Conservation (phyloP, 2,113 vertebrate genomes). For the Cheirogaleus medius region DNA sequence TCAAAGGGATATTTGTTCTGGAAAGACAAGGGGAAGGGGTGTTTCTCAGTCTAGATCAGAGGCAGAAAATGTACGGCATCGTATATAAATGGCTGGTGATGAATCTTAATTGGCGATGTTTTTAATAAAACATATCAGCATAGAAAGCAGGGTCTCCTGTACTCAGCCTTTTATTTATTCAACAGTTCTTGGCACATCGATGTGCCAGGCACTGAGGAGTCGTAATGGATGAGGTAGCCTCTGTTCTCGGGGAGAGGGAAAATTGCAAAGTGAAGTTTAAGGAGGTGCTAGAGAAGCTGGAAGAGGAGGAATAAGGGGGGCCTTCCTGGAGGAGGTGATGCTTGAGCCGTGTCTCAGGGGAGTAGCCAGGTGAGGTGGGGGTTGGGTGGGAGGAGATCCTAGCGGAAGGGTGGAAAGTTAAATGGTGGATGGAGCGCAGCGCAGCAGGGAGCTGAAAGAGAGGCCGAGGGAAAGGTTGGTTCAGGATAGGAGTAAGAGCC, state of each 20-base stretch:
- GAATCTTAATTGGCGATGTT: conserved; percentile 22
- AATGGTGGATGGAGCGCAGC: background rate
- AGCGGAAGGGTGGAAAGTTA: background rate
- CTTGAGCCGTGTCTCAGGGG: background rate
- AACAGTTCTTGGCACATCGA: background rate
- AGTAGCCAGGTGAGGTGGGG: background rate
- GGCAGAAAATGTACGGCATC: background rate
- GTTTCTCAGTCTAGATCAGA: conserved; percentile 38
- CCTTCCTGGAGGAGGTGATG: conserved; percentile 10
- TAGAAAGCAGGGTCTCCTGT: background rate
- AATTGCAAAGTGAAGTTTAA: background rate
- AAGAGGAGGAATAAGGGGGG: background rate
- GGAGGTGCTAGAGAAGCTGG: background rate
- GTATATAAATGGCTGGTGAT: background rate
- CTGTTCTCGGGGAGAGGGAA: background rate
- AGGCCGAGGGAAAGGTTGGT: background rate
- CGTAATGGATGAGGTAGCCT: background rate
- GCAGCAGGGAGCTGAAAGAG: background rate
- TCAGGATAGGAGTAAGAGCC: background rate
- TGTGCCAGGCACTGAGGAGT: background rate
- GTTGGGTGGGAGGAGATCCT: background rate
- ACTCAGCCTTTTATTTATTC: conserved; percentile 11
- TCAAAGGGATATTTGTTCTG: conserved; percentile 66
- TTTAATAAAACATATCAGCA: background rate
- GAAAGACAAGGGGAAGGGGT: conserved; percentile 3